phyloP scores from a whole-genome alignment of 2,797 vertebrate genomes.

The Malurus leucopterus region DNA sequence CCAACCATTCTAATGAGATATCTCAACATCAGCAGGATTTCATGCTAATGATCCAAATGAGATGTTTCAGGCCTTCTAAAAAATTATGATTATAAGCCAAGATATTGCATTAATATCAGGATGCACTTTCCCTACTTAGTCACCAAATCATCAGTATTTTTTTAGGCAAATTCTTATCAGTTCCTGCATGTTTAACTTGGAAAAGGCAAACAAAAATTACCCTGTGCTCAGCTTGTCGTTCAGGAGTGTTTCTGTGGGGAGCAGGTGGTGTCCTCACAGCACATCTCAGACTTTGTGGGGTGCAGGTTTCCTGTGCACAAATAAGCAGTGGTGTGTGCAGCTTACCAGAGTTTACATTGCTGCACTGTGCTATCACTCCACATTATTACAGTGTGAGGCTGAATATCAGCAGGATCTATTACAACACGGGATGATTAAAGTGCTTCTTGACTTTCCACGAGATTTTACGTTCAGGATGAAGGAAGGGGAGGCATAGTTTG shows the following conservation, averaged over 20 bases:
- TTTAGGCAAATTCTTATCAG: slow-evolving; percentile 45
- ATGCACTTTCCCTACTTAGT: slow-evolving; percentile 57
- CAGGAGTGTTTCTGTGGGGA: background rate
- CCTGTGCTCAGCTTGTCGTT: slow-evolving; percentile 23
- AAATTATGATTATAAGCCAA: slow-evolving; percentile 49
- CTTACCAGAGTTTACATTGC: background rate
- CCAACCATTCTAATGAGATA: slow-evolving; percentile 65
- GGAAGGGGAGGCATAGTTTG: slow-evolving; percentile 6
- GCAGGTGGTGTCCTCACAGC: background rate
- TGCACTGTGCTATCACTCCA: background rate
- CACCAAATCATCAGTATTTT: slow-evolving; percentile 44
- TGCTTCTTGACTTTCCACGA: slow-evolving; percentile 51
- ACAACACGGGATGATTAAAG: slow-evolving; percentile 60
- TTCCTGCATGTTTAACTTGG: background rate
- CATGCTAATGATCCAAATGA: slow-evolving; percentile 65
- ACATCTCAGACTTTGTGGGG: background rate
- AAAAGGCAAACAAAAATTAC: slow-evolving; percentile 15
- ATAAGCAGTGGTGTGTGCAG: background rate
- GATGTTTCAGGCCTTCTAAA: slow-evolving; percentile 58
- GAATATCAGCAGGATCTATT: slow-evolving; percentile 52
- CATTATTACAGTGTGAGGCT: slow-evolving; percentile 53
- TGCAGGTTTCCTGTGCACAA: background rate
- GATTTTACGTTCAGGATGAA: slow-evolving; percentile 62
- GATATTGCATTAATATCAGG: slow-evolving; percentile 62
- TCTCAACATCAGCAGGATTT: slow-evolving; percentile 61